A percentile compares a stretch with the other conserved stretches of the same genome.
These are phyloP conservation scores for Euspilapteryx auroguttella DNA, from an alignment of 2,888 invertebrate genomes.

Conservation along the genomic window DNA sequence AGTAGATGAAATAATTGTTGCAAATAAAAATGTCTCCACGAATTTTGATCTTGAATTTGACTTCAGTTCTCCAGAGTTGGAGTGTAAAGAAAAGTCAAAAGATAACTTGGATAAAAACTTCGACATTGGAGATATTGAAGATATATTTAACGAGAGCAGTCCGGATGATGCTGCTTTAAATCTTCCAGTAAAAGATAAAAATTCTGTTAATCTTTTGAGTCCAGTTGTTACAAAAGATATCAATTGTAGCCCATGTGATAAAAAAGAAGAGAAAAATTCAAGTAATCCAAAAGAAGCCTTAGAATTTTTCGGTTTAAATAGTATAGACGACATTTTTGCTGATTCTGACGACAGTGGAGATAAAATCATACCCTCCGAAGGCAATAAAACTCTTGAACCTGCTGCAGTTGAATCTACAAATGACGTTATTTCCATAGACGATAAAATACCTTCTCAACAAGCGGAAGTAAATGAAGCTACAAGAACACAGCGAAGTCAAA, in stretches of 20 bases:
- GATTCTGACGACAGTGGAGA: conserved; percentile 24
- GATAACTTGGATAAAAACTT: conserved; percentile 22
- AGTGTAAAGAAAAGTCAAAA: conserved; percentile 6
- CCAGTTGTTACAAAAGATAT: too few species aligned
- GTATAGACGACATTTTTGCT: conserved; percentile 49
- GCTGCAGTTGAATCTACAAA: too few species aligned
- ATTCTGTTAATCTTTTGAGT: too few species aligned
- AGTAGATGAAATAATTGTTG: too few species aligned
- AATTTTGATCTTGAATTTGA: conserved; percentile 21
- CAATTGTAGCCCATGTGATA: too few species aligned
- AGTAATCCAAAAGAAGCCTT: conserved; percentile 19
- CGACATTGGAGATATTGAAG: conserved; percentile 37
- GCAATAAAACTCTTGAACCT: too few species aligned
- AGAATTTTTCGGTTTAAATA: conserved; percentile 40
- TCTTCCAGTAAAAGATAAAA: too few species aligned
- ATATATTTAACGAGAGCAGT: conserved; percentile 32
- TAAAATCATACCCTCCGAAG: too few species aligned
- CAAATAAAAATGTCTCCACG: conserved; percentile 5
- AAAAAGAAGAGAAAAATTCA: conserved; percentile 9
- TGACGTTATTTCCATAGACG: too few species aligned
- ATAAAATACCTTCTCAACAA: too few species aligned
- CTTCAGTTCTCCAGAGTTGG: conserved; percentile 9
- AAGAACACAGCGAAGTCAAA: background rate
- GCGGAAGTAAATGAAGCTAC: background rate
- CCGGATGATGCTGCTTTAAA: conserved; percentile 24